These are phyloP conservation scores for Brotula barbata DNA, from an alignment of 2,797 vertebrate genomes.

Conservation along the genomic window DNA sequence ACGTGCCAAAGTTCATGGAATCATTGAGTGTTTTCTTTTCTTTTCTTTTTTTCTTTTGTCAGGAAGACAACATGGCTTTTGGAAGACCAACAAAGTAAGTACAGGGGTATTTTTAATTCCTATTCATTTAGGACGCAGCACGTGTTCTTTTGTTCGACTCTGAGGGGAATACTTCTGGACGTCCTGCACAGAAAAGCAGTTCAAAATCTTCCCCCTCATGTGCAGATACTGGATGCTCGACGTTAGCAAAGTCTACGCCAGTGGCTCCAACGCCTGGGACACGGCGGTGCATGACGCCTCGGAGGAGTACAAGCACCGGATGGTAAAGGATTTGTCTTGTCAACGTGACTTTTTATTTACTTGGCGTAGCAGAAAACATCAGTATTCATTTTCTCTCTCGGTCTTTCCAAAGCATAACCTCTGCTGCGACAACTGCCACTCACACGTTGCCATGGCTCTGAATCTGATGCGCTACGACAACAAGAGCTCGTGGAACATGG, in stretches of 20 bases:
- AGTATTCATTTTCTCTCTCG: background rate
- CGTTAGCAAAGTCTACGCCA: constrained; percentile 82
- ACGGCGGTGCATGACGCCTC: constrained; percentile 89
- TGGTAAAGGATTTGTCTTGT: constrained; percentile 75
- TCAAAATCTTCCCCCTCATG: background rate
- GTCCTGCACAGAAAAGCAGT: background rate
- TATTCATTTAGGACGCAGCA: background rate
- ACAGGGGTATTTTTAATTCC: background rate
- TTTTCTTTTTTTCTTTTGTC: constrained; percentile 28
- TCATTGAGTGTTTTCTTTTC: background rate
- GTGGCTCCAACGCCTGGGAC: constrained; percentile 87
- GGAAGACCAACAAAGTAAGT: constrained; percentile 96
- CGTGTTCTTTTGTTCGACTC: background rate
- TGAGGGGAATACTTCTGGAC: too few species aligned
- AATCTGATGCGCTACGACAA: constrained; percentile 95
- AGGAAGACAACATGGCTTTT: constrained; percentile 99
- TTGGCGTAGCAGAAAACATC: background rate
- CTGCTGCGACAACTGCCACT: constrained; percentile 99
- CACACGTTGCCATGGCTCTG: constrained; percentile 94
- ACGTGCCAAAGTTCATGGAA: background rate
- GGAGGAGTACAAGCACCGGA: constrained; percentile 93
- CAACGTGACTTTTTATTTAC: background rate
- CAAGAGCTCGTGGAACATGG: constrained; percentile 96
- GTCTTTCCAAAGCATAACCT: constrained; percentile 87
- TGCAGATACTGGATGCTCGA: constrained; percentile 92